Base-by-base conservation (phyloP, 1,140 invertebrate genomes). In the Hyles euphorbiae region DNA sequence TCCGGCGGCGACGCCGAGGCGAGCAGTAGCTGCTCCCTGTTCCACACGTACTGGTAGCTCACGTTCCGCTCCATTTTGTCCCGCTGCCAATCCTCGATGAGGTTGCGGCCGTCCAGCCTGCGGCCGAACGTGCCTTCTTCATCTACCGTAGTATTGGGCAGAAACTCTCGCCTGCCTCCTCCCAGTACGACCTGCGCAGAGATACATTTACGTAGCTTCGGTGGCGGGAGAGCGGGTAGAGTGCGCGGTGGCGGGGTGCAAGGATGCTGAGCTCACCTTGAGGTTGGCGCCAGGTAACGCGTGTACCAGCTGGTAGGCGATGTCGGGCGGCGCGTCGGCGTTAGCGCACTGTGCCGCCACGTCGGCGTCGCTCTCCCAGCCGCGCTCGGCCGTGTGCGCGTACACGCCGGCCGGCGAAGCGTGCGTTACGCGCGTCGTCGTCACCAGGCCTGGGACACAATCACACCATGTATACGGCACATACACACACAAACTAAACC, bases 301-400 rank as follows among this genome's bases (percentile, higher is more conserved):
- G 61, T 94, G 91, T 6, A 96, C 87, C 6, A 96, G 85, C 74
- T 96, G 95, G 22, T 91, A 79, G 1, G 94, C 94, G 58, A 96
- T 95, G 75, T 95, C 94, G 0, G 93, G 94, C 92, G 93, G 65
- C 60, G 66, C 10, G 77, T 65, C 12, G 36, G 55, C 54, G 59
- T 82, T 78, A 96, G 95, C 56, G 32, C 48, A n/a, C 61, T 69
- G 68, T 6, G 34, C 60, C 0, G 34, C 46, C 1, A 72, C 60
- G 8, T 68, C 56, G 52, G 12, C 44, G 8, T 49, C 50, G 44
- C 47, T 45, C 34, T 40, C 3, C 5, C 9, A 10, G 34, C 22
- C 36, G 50, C 32, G 8, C 47, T 48, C 47, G 48, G 33, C 43
- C 4, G 32, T 40, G 36, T 40, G 36, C 8, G 36, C 65, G 40